A percentile compares a stretch with the other conserved stretches of the same genome.
These are phyloP conservation scores for Rhipidura dahli DNA, from an alignment of 2,113 vertebrate species.

Conservation along the genomic window DNA sequence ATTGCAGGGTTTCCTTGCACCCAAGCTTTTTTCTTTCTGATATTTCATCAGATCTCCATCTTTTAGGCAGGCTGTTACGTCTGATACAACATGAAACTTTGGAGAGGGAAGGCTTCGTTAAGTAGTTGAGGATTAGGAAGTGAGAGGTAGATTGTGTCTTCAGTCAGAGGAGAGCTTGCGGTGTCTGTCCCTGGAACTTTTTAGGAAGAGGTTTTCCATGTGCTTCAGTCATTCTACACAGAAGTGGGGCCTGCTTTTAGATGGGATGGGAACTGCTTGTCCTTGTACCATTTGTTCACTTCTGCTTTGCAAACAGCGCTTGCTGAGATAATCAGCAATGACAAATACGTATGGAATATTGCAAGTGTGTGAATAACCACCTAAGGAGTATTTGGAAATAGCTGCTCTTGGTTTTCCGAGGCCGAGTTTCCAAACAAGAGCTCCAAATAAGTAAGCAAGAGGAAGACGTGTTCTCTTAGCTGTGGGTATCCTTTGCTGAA, in stretches of 20 bases:
- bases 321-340: background rate
- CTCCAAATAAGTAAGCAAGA: background rate
- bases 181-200: background rate
- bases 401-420: background rate
- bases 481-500: background rate
- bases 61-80: background rate
- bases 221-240: background rate
- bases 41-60: background rate
- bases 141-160: background rate
- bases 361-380: background rate
- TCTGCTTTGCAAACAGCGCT: background rate
- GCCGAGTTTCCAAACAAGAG: background rate
- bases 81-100: background rate
- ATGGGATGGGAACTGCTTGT: background rate
- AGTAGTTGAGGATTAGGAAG: background rate
- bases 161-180: background rate
- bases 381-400: conserved; percentile 4
- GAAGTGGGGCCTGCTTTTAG: background rate
- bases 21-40: background rate
- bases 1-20: background rate
- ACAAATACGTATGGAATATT: background rate
- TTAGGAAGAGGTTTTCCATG: background rate
- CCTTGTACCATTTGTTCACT: background rate
- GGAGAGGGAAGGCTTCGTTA: background rate
- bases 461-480: background rate